Conservation (phyloP, 2,797 vertebrate species). For the Dendrocincla fuliginosa region DNA sequence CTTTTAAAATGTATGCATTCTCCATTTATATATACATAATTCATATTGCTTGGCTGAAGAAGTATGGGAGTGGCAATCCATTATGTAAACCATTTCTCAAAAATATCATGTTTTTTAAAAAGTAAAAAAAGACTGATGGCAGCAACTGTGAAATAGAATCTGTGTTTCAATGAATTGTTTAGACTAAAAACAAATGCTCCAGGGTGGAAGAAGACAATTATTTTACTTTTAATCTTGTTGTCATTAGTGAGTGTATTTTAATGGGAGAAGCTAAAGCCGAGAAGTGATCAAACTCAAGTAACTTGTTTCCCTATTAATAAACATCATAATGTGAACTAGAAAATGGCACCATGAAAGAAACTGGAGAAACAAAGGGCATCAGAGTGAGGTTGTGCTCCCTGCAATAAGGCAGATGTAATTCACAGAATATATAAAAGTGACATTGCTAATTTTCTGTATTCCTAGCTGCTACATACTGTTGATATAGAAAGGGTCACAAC, state of each 20-base stretch:
- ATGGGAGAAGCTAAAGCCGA: background rate
- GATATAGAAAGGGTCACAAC: background rate
- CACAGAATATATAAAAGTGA: background rate
- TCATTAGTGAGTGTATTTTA: background rate
- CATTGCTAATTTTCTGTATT: background rate
- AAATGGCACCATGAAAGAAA: background rate
- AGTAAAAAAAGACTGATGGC: background rate
- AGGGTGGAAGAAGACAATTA: background rate
- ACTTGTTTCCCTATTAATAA: background rate
- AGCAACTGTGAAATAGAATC: slow-evolving; percentile 1
- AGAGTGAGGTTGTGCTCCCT: background rate
- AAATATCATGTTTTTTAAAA: background rate
- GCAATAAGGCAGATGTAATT: background rate
- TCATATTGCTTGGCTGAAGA: background rate
- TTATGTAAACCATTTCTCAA: slow-evolving; percentile 13
- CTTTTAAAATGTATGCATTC: background rate
- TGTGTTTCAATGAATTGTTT: slow-evolving; percentile 14
- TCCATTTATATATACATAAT: slow-evolving; percentile 21
- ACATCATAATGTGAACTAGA: background rate
- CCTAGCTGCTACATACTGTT: background rate
- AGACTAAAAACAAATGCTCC: background rate
- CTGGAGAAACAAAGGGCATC: background rate
- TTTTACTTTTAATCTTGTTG: background rate
- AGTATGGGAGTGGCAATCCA: background rate
- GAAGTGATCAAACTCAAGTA: background rate